phyloP scores from a whole-genome alignment of 2,797 vertebrate species.

The Yasuhikotakia modesta region DNA sequence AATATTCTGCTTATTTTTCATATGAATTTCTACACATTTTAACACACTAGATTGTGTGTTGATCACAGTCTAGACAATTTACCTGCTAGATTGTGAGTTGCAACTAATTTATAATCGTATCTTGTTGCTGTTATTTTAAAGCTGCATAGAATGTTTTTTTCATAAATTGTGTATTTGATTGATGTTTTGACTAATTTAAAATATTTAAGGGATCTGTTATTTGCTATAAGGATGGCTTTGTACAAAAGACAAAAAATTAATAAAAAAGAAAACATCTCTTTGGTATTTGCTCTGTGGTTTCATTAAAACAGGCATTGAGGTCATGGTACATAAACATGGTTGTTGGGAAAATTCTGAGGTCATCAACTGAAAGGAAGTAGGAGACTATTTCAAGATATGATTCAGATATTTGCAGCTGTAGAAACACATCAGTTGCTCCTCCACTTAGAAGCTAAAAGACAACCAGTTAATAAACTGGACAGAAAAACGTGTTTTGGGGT shows the following conservation, averaged over 20 bases:
- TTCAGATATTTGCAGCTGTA: constrained; percentile 12
- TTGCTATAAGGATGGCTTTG: background rate
- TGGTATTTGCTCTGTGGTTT: background rate
- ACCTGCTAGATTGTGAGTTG: too few species aligned
- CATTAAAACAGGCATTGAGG: too few species aligned
- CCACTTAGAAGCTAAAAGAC: constrained; percentile 5
- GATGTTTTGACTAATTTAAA: background rate
- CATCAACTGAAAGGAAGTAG: constrained; percentile 29
- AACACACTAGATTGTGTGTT: too few species aligned
- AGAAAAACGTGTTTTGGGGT: constrained; percentile 6
- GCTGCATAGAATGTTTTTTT: background rate
- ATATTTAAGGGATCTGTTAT: background rate
- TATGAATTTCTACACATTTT: too few species aligned
- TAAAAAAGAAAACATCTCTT: background rate
- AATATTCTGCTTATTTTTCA: too few species aligned
- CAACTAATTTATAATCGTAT: too few species aligned
- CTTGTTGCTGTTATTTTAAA: too few species aligned
- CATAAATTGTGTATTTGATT: background rate
- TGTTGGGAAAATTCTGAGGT: constrained; percentile 15
- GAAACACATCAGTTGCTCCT: background rate
- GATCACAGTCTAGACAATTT: too few species aligned
- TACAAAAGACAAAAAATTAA: background rate
- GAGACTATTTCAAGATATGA: constrained; percentile 6
- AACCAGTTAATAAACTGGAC: background rate
- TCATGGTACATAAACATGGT: background rate